Base-by-base conservation (phyloP, 2,888 invertebrate genomes). In the Vesta saturnalis region DNA sequence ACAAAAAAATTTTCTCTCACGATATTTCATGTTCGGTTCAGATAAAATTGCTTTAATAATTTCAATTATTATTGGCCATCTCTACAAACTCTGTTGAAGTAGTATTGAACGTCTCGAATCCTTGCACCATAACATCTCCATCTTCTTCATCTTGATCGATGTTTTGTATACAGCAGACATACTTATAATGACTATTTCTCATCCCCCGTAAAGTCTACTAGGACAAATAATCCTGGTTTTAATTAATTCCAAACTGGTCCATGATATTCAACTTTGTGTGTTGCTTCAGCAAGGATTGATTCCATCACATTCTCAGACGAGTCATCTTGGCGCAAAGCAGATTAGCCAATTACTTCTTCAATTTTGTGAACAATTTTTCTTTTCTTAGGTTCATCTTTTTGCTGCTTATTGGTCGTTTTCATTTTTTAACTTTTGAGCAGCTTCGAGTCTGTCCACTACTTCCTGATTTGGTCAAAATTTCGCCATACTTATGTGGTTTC, bases 151-250 rank as follows among this genome's bases (percentile, higher is more conserved):
- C 14, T 43, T 43, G 12, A 43, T 43, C 43, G 43, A 43, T 43
- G 12, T 43, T 43, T 43, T 43, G 43, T 43, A 43, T 43, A 43
- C 43, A 43, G 43, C 12, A 43, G 43, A 43, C 43, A 43, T 43
- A 43, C 43, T 43, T 43, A 43, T 43, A 43, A 43, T 43, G 43
- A 14, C 14, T 43, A 43, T 43, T 43, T 43, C 43, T 43, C 12
- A 43, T 43, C 43, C 43, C 12, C 43, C 30, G 43, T 43, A 43
- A 43, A 43, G 4, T 43, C 43, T 43, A 43, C 43, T 43, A 14
- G 10, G 30, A 30, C 30, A 30, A 30, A 30, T 30, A 30, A 30
- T 4, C 30, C 30, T 6, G 30, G 43, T n/a, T n/a, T n/a, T n/a
- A n/a, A n/a, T n/a, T n/a, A n/a, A n/a, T n/a, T n/a, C n/a, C n/a